Evolutionary conservation across 2,888 invertebrate genomes (phyloP).

Genomic region (Tachina fera): DNA sequence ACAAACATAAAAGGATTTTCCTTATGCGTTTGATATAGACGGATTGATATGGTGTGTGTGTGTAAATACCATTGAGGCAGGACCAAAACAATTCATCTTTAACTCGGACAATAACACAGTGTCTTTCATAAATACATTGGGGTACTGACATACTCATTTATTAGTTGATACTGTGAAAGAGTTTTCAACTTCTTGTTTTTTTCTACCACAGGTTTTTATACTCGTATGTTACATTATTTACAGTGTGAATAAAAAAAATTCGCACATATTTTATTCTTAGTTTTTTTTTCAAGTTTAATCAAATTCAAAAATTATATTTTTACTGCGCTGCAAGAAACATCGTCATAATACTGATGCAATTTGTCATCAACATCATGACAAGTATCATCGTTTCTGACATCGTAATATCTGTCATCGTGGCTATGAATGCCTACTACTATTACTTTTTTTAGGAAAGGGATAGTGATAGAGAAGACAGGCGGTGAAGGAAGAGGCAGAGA

Average conservation of each 20-base stretch:
- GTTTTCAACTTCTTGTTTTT: neutral
- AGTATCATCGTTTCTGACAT: too few species aligned
- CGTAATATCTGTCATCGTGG: too few species aligned
- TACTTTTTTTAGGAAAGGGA: too few species aligned
- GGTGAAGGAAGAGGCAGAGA: too few species aligned
- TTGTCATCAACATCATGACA: too few species aligned
- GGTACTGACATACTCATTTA: neutral
- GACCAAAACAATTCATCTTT: constrained; percentile 44
- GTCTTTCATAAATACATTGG: constrained; percentile 37
- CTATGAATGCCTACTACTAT: too few species aligned
- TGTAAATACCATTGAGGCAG: constrained; percentile 28
- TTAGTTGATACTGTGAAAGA: neutral
- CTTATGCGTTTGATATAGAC: neutral
- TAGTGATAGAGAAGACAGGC: too few species aligned
- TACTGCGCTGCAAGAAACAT: too few species aligned
- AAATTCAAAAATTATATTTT: too few species aligned
- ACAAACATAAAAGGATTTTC: constrained; percentile 13
- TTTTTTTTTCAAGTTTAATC: too few species aligned
- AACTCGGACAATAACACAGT: constrained; percentile 24
- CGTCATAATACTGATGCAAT: too few species aligned
- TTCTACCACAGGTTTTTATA: neutral
- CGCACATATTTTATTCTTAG: neutral
- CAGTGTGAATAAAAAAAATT: neutral
- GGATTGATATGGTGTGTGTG: constrained; percentile 18
- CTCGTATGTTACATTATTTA: neutral